phyloP scores from a whole-genome alignment of 2,888 invertebrate species.

The Tachina fera region DNA sequence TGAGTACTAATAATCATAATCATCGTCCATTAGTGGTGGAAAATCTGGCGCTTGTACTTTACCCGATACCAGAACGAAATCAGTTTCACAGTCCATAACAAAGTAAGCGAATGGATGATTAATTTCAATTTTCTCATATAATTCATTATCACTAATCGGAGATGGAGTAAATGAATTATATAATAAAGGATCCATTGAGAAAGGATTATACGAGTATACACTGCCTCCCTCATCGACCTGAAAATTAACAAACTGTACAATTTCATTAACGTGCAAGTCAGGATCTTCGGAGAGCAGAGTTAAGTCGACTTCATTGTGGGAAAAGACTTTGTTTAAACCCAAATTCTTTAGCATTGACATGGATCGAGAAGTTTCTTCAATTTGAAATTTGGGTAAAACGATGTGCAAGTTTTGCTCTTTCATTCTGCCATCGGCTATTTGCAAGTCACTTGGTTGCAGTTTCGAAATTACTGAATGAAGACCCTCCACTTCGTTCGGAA shows the following conservation, averaged over 20 bases:
- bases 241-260: slow-evolving; percentile 87
- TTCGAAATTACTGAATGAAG: slow-evolving; percentile 85
- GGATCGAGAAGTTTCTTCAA: slow-evolving; percentile 87
- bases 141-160: slow-evolving; percentile 73
- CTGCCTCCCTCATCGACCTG: slow-evolving; percentile 85
- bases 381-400: slow-evolving; percentile 85
- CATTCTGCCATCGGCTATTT: slow-evolving; percentile 72
- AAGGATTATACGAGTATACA: slow-evolving; percentile 78
- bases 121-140: slow-evolving; percentile 83
- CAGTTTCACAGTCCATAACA: slow-evolving; percentile 85
- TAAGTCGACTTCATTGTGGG: slow-evolving; percentile 85
- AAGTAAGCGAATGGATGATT: slow-evolving; percentile 87
- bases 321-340: slow-evolving; percentile 86
- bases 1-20: slow-evolving; percentile 77
- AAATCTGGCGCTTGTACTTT: slow-evolving; percentile 84
- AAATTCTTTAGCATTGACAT: slow-evolving; percentile 85
- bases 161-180: too few species aligned
- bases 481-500: slow-evolving; percentile 86
- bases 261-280: slow-evolving; percentile 87
- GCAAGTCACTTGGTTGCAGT: slow-evolving; percentile 83
- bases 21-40: slow-evolving; percentile 76
- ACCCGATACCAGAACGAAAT: slow-evolving; percentile 86
- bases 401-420: slow-evolving; percentile 83
- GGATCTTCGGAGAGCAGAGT: slow-evolving; percentile 85
- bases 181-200: slow-evolving; percentile 82